Evolutionary conservation across 2,113 vertebrate species (phyloP).

Genomic region (Prunella himalayana): DNA sequence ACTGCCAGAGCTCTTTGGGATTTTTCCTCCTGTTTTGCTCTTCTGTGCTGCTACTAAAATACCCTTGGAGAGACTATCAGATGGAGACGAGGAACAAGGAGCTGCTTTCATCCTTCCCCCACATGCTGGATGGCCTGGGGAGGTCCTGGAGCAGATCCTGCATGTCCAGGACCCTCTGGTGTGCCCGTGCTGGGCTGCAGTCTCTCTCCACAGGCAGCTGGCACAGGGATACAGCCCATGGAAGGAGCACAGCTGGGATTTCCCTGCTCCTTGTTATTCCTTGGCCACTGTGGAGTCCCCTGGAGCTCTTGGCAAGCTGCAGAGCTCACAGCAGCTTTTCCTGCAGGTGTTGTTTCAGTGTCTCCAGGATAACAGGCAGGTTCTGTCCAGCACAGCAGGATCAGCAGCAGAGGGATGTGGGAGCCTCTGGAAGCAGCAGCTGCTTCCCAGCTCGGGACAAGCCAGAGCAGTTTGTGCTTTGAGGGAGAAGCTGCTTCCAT

Average conservation of each 20-base stretch:
- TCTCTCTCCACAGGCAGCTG: background rate
- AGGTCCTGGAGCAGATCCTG: background rate
- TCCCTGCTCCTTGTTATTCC: background rate
- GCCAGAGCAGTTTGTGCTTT: background rate
- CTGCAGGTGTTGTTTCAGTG: background rate
- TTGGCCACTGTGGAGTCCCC: background rate
- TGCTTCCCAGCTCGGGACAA: background rate
- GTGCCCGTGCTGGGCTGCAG: background rate
- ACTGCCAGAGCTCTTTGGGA: background rate
- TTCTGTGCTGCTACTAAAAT: background rate
- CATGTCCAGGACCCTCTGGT: background rate
- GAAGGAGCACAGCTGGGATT: slow-evolving; percentile 1
- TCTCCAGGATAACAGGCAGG: background rate
- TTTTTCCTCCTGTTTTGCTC: background rate
- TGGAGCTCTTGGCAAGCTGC: slow-evolving; percentile 4
- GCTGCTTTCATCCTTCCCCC: background rate
- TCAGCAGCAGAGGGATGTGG: background rate
- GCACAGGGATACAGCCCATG: background rate
- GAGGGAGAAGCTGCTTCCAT: background rate
- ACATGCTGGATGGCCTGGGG: accelerated
- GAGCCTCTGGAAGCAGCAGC: background rate
- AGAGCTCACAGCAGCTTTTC: background rate
- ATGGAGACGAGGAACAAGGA: background rate
- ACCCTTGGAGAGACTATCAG: background rate
- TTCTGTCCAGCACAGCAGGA: background rate